These are phyloP conservation scores for Hemicordylus capensis DNA, from an alignment of 2,113 vertebrate species.

Conservation along the genomic window DNA sequence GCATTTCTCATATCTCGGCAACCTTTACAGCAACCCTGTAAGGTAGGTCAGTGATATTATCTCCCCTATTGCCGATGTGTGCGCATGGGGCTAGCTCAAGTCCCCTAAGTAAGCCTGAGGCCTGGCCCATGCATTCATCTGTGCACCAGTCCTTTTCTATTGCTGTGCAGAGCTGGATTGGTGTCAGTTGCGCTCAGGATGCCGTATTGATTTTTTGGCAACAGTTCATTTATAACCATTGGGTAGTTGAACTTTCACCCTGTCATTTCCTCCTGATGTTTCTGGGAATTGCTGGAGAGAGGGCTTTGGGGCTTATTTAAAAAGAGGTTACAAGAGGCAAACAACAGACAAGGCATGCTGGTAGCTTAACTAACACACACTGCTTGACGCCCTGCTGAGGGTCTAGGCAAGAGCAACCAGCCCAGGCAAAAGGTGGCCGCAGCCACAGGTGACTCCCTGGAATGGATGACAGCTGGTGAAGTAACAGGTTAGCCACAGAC, in stretches of 20 bases:
- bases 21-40: neutral
- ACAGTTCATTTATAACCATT: conserved; percentile 38
- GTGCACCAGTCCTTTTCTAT: neutral
- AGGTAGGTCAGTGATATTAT: neutral
- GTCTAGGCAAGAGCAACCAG: neutral
- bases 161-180: conserved; percentile 3
- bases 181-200: conserved; percentile 16
- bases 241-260: conserved; percentile 42
- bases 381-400: neutral
- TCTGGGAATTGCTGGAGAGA: conserved; percentile 37
- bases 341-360: neutral
- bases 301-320: conserved; percentile 23
- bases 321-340: conserved; percentile 5
- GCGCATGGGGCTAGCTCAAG: neutral
- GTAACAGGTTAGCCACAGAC: neutral
- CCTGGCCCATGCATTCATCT: neutral
- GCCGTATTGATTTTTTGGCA: conserved; percentile 31
- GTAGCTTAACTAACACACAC: neutral
- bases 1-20: neutral
- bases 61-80: neutral
- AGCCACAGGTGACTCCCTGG: neutral
- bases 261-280: conserved; percentile 28
- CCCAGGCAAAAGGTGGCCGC: neutral
- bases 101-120: neutral
- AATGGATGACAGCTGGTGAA: neutral